Base-by-base conservation (phyloP, 2,888 invertebrate genomes). In the Polyommatus iphigenia region DNA sequence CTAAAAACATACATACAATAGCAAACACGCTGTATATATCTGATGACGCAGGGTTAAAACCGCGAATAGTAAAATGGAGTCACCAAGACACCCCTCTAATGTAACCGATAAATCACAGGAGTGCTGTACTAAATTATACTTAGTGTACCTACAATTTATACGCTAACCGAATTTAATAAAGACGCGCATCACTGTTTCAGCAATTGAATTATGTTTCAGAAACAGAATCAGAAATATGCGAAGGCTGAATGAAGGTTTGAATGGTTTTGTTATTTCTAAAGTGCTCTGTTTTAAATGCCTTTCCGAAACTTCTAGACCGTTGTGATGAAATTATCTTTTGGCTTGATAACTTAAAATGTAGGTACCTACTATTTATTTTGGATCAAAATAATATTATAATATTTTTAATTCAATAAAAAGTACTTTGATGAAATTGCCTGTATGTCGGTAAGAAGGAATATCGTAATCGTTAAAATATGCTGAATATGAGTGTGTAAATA, bases 141-240 rank as follows among this genome's bases (percentile, higher is more conserved):
- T 90, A 90, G 85, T 87, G 87, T 90, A 89, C n/a, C n/a, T n/a
- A n/a, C 90, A 89, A 92, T 93, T 93, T 93, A 93, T 90, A 90
- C 91, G 90, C 87, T 83, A 87, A 85, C 85, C 84, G 87, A 91
- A 92, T 90, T 91, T 93, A 91, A 92, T 92, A 90, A 87, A 87
- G 89, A 87, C 87, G 92, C 91, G 93, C 93, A 91, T 92, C 92
- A 90, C 91, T 89, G 90, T 87, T 88, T 87, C 85, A 85, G 80
- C 90, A 91, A 93, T 92, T 90, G 87, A 91, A 93, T 92, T 90
- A 89, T 82, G 85, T 67, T 67, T 67, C 67, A 67, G 67, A 32
- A 67, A 67, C 20, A 29, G 15, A 29, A 15, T 67, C 29, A 32
- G 67, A 67, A 67, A 67, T 62, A 82, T 82, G 81, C 82, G 81